Evolutionary conservation across 2,797 vertebrate genomes (phyloP), one percentile per base, ranked within the genome.

Genomic region (Valencia hispanica): DNA sequence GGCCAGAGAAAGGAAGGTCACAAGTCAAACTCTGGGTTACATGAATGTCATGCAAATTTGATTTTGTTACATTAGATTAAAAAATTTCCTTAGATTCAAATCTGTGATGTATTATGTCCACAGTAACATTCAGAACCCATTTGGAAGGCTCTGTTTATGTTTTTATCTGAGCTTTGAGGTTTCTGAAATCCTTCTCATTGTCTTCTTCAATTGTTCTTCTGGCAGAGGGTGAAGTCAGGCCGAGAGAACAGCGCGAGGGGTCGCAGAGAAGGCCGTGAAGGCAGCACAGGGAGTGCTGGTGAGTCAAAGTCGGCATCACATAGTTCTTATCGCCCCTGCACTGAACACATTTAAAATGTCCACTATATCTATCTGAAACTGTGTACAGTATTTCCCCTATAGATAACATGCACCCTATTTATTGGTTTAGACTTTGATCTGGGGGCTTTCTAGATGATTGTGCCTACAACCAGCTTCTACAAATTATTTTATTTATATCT

Each of bases 191-290:
- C 1, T 53, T 5, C 8, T 63, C 5, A 18, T 32, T 27, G 48
- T 55, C 32, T 34, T 76, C 18, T 25, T 68, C 5, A n/a, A 14
- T 68, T 4, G 12, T 7, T 36, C 5, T 15, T 50, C 50, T 72
- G 80, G 63, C 85, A 93, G 93, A 92, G 91, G 81, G 91, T 97
- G 77, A 98, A 95, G 83, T 98, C 98, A 0, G 96, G 96, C 45
- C 94, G 97, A 79, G 97, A 98, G 65, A 91, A 96, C 93, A 97
- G 96, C 0, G 96, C 94, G 51, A 95, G 96, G 5, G 79, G 95
- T 79, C 96, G 93, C 30, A 94, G 93, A 84, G 97, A 98, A 45
- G 96, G 96, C 27, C 94, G 94, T 91, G 97, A 99, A 48, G 96
- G 96, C 61, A 97, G 95, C 63, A 94, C 94, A 14, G 92, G 94